phyloP scores from a whole-genome alignment of 1,140 invertebrate genomes.

The Caenorhabditis latens region DNA sequence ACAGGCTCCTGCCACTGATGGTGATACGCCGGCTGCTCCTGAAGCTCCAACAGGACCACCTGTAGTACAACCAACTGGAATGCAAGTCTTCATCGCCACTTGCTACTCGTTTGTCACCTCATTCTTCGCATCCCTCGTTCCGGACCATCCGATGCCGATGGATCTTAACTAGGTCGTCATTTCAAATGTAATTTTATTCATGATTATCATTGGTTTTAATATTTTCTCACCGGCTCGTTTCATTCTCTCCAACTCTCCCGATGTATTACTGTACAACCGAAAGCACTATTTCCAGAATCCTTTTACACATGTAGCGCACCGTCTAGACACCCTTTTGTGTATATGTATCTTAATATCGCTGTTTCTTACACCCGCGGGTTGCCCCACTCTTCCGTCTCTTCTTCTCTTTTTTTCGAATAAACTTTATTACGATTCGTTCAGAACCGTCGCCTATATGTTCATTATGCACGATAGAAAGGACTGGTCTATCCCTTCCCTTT shows the following conservation, averaged over 20 bases:
- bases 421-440: conserved; percentile 52
- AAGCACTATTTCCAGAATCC: neutral
- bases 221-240: conserved; percentile 6
- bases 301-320: conserved; percentile 12
- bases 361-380: conserved; percentile 26
- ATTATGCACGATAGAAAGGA: conserved; percentile 40
- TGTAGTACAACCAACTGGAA: conserved; percentile 1
- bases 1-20: neutral
- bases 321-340: conserved; percentile 39
- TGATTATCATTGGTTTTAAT: neutral
- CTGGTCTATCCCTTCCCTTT: conserved; percentile 38
- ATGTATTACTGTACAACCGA: conserved; percentile 48
- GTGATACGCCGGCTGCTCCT: too few relatives aligned
- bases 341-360: conserved; percentile 51
- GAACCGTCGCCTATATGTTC: conserved; percentile 21
- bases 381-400: neutral
- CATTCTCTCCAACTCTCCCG: neutral
- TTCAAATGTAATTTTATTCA: conserved; percentile 3
- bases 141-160: conserved; percentile 37
- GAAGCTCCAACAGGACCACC: neutral
- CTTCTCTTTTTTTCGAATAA: conserved; percentile 43
- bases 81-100: conserved; percentile 46
- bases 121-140: conserved; percentile 42
- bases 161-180: conserved; percentile 24
- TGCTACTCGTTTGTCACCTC: conserved; percentile 35